Evolutionary conservation across 1,140 invertebrate genomes (phyloP).

Genomic region (Parasteatoda tepidariorum): DNA sequence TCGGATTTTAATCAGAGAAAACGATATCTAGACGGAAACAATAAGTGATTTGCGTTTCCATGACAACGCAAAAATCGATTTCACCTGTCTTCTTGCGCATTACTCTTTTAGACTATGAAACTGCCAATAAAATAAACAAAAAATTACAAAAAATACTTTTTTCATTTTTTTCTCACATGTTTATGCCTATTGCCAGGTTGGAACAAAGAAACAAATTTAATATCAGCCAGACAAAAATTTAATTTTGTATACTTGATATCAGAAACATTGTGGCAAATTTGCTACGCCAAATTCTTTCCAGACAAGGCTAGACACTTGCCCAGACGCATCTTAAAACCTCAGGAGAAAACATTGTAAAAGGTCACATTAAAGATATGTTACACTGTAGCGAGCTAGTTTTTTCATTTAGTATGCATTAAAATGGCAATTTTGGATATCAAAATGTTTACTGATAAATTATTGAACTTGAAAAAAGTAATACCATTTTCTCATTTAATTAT

Average conservation of each 20-base stretch:
- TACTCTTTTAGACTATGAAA: not conserved
- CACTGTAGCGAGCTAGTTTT: not conserved
- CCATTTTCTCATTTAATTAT: no score
- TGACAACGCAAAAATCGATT: conserved; percentile 46
- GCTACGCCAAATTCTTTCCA: not conserved
- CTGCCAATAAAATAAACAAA: not conserved
- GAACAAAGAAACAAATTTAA: not conserved
- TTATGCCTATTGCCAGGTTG: not conserved
- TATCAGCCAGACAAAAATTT: not conserved
- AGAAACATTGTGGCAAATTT: not conserved
- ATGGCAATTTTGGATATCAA: no score
- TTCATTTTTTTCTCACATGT: not conserved
- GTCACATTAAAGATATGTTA: not conserved
- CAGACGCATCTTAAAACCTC: not conserved
- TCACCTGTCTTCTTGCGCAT: conserved; percentile 20
- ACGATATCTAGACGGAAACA: no score
- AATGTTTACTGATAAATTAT: no score
- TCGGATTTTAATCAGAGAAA: no score
- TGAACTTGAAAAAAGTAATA: no score
- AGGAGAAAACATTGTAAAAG: conserved; percentile 11
- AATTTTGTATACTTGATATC: not conserved
- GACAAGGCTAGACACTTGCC: not conserved
- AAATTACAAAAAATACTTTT: not conserved
- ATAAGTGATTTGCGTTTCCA: no score
- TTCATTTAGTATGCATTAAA: no score